These are phyloP conservation scores for Odontophorus gujanensis DNA, from an alignment of 2,113 vertebrate genomes.

Conservation along the genomic window DNA sequence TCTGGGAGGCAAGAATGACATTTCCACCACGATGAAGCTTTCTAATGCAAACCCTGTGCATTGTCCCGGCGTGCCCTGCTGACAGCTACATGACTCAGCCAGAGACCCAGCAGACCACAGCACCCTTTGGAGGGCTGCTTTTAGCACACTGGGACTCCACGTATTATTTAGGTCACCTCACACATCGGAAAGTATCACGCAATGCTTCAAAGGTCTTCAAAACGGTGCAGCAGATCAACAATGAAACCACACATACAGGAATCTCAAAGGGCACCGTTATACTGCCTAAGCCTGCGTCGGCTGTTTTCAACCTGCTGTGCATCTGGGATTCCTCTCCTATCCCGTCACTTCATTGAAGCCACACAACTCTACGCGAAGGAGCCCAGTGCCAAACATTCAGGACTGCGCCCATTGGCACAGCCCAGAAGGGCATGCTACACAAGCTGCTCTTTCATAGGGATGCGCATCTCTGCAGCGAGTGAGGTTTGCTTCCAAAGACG, in stretches of 20 bases:
- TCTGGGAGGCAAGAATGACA: slow-evolving; percentile 37
- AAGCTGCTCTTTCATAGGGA: slow-evolving; percentile 36
- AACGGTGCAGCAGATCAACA: neutral
- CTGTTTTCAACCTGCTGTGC: neutral
- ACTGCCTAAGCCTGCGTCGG: neutral
- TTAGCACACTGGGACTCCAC: neutral
- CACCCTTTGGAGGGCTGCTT: neutral
- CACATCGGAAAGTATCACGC: neutral
- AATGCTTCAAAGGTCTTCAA: neutral
- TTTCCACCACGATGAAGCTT: slow-evolving; percentile 17
- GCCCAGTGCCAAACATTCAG: neutral
- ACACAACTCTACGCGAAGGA: neutral
- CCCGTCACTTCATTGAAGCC: neutral
- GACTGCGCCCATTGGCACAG: neutral
- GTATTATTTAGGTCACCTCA: neutral
- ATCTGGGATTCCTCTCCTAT: neutral
- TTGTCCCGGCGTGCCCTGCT: slow-evolving; percentile 2
- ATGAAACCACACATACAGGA: neutral
- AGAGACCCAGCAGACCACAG: neutral
- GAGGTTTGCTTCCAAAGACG: neutral
- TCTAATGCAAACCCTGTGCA: neutral
- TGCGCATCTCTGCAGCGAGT: neutral
- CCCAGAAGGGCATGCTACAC: neutral
- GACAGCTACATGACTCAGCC: neutral
- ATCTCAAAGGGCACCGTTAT: neutral